phyloP scores from a whole-genome alignment of 1,140 invertebrate species.

The Samia ricini region DNA sequence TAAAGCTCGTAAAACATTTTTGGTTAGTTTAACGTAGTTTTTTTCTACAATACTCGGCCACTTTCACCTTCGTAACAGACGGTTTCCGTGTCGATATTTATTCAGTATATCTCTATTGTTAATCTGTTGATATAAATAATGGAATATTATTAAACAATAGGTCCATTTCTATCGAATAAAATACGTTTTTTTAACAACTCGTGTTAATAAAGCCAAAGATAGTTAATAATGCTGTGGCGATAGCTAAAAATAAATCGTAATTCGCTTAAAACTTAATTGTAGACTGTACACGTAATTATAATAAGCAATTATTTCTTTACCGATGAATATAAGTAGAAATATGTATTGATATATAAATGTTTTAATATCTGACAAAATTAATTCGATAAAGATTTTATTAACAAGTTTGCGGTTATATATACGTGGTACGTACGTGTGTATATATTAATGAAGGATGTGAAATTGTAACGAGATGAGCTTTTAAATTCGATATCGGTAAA shows the following conservation, averaged over 20 bases:
- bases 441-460: slow-evolving; percentile 38
- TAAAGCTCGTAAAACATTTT: slow-evolving; percentile 63
- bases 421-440: slow-evolving; percentile 24
- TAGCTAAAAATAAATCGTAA: too few species aligned
- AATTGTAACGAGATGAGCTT: slow-evolving; percentile 59
- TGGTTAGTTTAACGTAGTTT: slow-evolving; percentile 52
- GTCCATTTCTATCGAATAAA: too few species aligned
- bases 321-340: background rate
- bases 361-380: background rate
- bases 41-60: slow-evolving; percentile 63
- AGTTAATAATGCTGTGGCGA: too few species aligned
- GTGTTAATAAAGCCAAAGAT: too few species aligned
- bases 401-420: slow-evolving; percentile 12
- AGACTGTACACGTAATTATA: background rate
- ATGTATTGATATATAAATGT: background rate
- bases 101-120: slow-evolving; percentile 38
- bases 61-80: slow-evolving; percentile 61
- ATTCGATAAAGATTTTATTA: background rate
- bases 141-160: background rate
- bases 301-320: background rate
- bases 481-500: slow-evolving; percentile 73
- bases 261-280: too few species aligned
- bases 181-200: too few species aligned
- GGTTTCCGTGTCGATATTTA: slow-evolving; percentile 45
- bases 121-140: background rate